Percentiles rank a stretch among this genome's conserved stretches.
These are phyloP conservation scores for Eurystomus gularis DNA, from an alignment of 2,113 vertebrate genomes.

Conservation along the genomic window DNA sequence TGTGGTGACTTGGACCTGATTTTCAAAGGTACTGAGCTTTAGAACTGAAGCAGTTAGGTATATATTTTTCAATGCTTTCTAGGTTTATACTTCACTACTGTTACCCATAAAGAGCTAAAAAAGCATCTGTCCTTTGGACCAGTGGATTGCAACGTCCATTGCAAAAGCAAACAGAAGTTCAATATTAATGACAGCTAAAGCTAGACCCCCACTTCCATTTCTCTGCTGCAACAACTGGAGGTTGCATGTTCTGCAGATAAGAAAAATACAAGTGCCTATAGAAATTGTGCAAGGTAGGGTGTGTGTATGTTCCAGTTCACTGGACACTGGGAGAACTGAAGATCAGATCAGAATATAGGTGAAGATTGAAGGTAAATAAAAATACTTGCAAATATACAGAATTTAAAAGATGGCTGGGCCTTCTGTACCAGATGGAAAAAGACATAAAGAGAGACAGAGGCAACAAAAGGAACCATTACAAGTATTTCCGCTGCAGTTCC, in stretches of 20 bases:
- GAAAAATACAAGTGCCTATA: background rate
- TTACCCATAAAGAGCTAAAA: background rate
- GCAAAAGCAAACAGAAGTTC: background rate
- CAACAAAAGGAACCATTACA: background rate
- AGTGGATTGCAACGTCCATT: background rate
- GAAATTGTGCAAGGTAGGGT: background rate
- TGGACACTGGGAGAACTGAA: background rate
- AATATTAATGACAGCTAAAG: background rate
- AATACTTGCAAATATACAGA: rapidly evolving
- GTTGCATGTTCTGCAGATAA: background rate
- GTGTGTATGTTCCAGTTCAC: background rate
- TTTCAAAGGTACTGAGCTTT: background rate
- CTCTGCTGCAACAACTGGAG: background rate
- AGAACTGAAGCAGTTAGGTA: background rate
- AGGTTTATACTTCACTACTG: background rate
- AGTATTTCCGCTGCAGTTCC: background rate
- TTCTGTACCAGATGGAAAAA: background rate
- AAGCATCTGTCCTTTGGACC: background rate
- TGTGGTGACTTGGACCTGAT: background rate
- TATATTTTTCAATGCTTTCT: background rate
- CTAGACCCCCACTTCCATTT: background rate
- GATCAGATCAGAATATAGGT: background rate
- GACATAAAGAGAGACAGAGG: background rate
- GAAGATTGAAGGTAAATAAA: background rate
- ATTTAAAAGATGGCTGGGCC: background rate